Percentiles rank a stretch among this genome's conserved stretches.
Evolutionary conservation across 2,797 vertebrate genomes (phyloP).

Genomic region (Cheirogaleus major): DNA sequence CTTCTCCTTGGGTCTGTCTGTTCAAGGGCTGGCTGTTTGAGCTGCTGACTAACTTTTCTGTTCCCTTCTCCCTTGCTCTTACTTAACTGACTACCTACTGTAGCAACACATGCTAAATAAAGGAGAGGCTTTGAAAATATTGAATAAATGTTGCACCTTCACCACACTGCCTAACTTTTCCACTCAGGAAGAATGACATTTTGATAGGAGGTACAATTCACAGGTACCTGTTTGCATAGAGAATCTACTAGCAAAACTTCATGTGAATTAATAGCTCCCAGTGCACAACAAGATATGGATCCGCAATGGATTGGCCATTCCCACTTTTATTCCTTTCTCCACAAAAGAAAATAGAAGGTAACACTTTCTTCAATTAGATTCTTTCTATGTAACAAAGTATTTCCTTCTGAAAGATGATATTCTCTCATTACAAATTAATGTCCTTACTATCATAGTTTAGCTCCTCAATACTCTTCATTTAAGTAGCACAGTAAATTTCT

Average conservation of each 20-base stretch:
- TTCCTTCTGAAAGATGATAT: neutral
- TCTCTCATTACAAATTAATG: neutral
- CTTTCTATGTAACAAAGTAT: neutral
- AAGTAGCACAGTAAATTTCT: neutral
- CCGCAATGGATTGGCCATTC: neutral
- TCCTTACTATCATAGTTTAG: neutral
- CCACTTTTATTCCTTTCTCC: neutral
- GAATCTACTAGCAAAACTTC: neutral
- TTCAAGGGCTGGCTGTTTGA: too few relatives aligned
- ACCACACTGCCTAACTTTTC: neutral
- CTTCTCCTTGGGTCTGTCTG: too few relatives aligned
- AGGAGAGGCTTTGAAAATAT: neutral
- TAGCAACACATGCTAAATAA: neutral
- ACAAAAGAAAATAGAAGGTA: neutral
- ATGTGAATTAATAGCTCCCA: neutral
- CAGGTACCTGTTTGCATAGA: neutral
- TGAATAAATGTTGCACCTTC: neutral
- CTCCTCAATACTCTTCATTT: neutral
- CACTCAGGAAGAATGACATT: neutral
- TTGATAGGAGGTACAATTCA: neutral
- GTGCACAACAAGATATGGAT: neutral
- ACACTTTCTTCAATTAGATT: neutral
- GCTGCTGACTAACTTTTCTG: too few relatives aligned
- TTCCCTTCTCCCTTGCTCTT: too few relatives aligned
- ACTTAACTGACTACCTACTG: too few relatives aligned